Evolutionary conservation across 2,797 vertebrate genomes (phyloP).

Genomic region (Coregonus suidteri): DNA sequence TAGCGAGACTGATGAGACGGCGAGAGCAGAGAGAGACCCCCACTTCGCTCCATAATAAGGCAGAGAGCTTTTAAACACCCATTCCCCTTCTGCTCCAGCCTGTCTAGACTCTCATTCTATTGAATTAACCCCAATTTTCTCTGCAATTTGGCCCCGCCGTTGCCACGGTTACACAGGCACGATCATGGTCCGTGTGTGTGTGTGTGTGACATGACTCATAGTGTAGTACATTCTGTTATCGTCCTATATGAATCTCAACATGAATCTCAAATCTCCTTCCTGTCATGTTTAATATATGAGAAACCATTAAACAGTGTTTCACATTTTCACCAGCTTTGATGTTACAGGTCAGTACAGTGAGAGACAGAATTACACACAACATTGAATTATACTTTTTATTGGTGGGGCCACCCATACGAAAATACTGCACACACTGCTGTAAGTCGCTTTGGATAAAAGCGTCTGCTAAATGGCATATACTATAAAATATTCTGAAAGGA

Average conservation of each 20-base stretch:
- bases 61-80: conserved; percentile 52
- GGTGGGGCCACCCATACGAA: neutral
- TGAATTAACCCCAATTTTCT: conserved; percentile 60
- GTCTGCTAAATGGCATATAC: no score
- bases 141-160: conserved; percentile 44
- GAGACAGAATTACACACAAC: neutral
- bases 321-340: neutral
- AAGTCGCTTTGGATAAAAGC: neutral
- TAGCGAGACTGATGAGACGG: conserved; percentile 36
- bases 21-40: conserved; percentile 26
- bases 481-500: no score
- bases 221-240: neutral
- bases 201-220: neutral
- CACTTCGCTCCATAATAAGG: conserved; percentile 60
- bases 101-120: conserved; percentile 43
- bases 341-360: neutral
- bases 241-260: neutral
- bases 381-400: conserved; percentile 4
- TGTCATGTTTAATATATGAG: neutral
- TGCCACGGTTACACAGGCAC: conserved; percentile 45
- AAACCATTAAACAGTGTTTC: neutral
- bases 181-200: neutral
- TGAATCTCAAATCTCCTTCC: neutral
- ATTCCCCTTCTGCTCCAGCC: conserved; percentile 42
- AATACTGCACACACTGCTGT: neutral